Base-by-base conservation (phyloP, 2,113 vertebrate species). In the Leucosticte australis region DNA sequence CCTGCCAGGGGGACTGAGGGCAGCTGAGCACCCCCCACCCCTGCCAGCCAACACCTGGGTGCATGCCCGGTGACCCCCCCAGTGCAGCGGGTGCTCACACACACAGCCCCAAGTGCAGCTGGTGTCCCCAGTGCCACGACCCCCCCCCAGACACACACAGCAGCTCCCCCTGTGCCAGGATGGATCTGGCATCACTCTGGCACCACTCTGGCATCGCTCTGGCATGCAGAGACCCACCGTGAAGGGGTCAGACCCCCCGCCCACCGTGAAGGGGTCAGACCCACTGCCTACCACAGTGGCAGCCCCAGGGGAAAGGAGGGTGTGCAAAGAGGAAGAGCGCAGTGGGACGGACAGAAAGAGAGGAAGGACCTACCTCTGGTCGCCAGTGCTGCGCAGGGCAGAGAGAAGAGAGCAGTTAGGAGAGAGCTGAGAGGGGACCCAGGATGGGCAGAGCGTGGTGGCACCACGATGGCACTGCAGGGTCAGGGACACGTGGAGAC, bases 331-430 rank as follows among this genome's bases (percentile, higher is more conserved):
- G 37, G 22, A 50, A 21, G 44, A 73, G 64, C 11, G 1, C 6
- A 2, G 65, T 10, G 47, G 20, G 39, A 23, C 64, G 20, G 41
- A 12, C 4, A 20, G 55, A 8, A 2, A 26, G 68, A n/a, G 33
- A 63, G 39, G 19, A 30, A 74, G 41, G 47, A 98, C 97, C 90
- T 98, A 99, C 99, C 98, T 98, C 98, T 89, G 92, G 97, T 96
- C 96, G 98, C 98, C 97, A 98, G 94, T 98, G 98, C 98, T 99
- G 95, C 60, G 3, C 90, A n/a, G 79, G 84, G 70, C 87, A 89
- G 87, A 92, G 65, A 73, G 74, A 77, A 52, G 85, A 94, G 35
- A 87, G 59, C 46, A 41, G 35, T 86, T 44, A 82, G 79, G 71
- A 79, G 62, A 84, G 46, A 84, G 78, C 70, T n/a, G 71, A 75